Evolutionary conservation across 2,888 invertebrate species (phyloP).

Genomic region (Pherbina coryleti): DNA sequence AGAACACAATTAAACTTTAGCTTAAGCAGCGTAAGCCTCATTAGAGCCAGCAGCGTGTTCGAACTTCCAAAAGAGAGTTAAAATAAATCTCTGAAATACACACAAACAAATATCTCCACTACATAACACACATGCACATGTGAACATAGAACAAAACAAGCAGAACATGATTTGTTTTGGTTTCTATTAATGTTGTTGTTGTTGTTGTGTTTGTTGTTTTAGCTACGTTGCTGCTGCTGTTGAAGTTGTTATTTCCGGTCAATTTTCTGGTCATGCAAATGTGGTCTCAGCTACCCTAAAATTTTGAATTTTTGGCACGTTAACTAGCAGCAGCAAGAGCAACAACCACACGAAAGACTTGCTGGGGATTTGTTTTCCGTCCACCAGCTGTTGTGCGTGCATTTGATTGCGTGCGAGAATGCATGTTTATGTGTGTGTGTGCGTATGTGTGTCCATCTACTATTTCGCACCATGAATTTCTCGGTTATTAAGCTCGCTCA

Average conservation of each 20-base stretch:
- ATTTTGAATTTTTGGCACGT: slow-evolving; percentile 22
- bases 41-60: background rate
- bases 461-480: slow-evolving; percentile 13
- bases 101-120: background rate
- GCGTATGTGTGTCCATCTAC: background rate
- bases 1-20: background rate
- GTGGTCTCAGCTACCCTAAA: slow-evolving; percentile 20
- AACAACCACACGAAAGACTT: background rate
- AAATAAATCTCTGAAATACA: background rate
- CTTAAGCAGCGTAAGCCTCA: background rate
- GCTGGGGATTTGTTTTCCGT: background rate
- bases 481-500: slow-evolving; percentile 21
- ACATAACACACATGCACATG: slow-evolving; percentile 2
- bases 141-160: background rate
- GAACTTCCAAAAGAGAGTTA: background rate
- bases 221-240: slow-evolving; percentile 6
- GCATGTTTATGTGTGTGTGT: background rate
- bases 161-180: slow-evolving; percentile 23
- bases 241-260: slow-evolving; percentile 41
- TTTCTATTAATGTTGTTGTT: slow-evolving; percentile 14
- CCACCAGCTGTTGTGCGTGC: background rate
- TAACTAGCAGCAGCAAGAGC: background rate
- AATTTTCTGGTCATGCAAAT: slow-evolving; percentile 45
- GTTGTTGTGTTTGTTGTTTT: background rate
- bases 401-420: background rate